phyloP scores from a whole-genome alignment of 2,888 invertebrate species.

The Luperina testacea region DNA sequence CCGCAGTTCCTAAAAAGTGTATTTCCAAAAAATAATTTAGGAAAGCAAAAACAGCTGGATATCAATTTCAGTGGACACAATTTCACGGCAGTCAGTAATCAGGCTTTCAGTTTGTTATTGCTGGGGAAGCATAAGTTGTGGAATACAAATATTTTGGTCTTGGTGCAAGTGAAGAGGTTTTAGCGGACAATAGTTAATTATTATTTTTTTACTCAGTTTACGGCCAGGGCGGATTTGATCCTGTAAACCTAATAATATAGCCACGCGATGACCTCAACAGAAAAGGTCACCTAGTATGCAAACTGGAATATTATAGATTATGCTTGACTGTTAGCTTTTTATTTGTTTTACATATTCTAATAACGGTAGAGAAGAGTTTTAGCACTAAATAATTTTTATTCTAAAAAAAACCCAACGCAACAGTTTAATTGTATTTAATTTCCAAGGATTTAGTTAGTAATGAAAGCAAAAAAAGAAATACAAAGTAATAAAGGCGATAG shows the following conservation, averaged over 20 bases:
- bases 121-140: slow-evolving; percentile 22
- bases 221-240: background rate
- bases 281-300: too few relatives aligned
- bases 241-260: background rate
- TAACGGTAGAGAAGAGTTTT: background rate
- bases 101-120: slow-evolving; percentile 33
- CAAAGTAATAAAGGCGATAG: slow-evolving; percentile 61
- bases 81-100: slow-evolving; percentile 32
- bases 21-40: background rate
- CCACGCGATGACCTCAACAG: background rate
- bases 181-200: background rate
- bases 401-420: slow-evolving; percentile 9
- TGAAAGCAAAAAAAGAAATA: slow-evolving; percentile 53
- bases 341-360: background rate
- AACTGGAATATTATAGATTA: background rate
- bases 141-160: slow-evolving; percentile 42
- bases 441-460: slow-evolving; percentile 51
- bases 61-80: slow-evolving; percentile 16
- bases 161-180: slow-evolving; percentile 5
- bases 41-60: background rate
- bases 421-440: slow-evolving; percentile 35
- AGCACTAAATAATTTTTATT: background rate
- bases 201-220: background rate
- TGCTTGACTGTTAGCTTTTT: too few relatives aligned
- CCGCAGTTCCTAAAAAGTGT: background rate